These are phyloP conservation scores for Parambassis ranga DNA, from an alignment of 2,797 vertebrate genomes.

Conservation along the genomic window DNA sequence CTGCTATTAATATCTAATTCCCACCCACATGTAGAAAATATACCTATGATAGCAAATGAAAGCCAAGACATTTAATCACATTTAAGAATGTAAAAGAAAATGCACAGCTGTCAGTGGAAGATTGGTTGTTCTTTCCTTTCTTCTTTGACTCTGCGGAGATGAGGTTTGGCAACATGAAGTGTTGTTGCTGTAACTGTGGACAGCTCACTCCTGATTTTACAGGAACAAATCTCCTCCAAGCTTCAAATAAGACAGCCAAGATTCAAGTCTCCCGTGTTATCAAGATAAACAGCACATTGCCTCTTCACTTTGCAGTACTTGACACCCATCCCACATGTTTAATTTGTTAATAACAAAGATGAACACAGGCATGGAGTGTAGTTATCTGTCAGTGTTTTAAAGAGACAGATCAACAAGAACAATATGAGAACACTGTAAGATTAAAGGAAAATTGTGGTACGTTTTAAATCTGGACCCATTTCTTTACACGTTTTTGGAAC, in stretches of 20 bases:
- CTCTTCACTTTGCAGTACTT: conserved; percentile 7
- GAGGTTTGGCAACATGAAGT: conserved; percentile 26
- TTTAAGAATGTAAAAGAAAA: conserved; percentile 32
- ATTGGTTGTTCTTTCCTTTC: neutral
- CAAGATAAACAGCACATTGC: conserved; percentile 24
- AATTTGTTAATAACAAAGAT: conserved; percentile 15
- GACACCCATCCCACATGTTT: conserved; percentile 9
- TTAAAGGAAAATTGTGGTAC: neutral
- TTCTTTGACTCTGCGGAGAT: conserved; percentile 13
- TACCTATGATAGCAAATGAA: neutral
- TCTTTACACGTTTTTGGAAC: too few relatives aligned
- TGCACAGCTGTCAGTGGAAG: conserved; percentile 13
- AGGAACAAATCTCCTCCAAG: conserved; percentile 38
- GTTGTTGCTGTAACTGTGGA: conserved; percentile 34
- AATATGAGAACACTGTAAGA: neutral
- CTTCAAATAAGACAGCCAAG: conserved; percentile 28
- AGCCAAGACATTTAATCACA: conserved; percentile 24
- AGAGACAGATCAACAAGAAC: neutral
- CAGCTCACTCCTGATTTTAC: conserved; percentile 48
- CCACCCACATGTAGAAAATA: conserved; percentile 5
- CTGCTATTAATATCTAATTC: conserved; percentile 33
- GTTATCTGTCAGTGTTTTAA: conserved; percentile 11
- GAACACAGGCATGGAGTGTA: neutral
- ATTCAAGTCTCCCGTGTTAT: conserved; percentile 28
- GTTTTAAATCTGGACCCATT: too few relatives aligned